phyloP scores from a whole-genome alignment of 1,140 invertebrate genomes.

The Luehdorfia chinensis region DNA sequence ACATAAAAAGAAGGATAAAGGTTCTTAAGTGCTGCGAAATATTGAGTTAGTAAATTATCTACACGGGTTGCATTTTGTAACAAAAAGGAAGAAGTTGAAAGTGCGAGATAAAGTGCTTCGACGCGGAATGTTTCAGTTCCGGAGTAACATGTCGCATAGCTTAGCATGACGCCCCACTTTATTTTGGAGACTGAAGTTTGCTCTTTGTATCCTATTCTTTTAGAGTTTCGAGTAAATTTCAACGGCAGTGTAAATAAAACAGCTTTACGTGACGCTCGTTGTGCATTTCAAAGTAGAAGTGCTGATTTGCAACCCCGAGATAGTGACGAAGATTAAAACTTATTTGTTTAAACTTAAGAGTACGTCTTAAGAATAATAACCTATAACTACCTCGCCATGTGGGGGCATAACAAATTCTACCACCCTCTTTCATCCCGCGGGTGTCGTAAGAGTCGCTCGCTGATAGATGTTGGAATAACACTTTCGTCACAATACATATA shows the following conservation, averaged over 20 bases:
- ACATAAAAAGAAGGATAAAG: slow-evolving; percentile 7
- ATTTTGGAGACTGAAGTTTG: slow-evolving; percentile 16
- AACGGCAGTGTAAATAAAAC: slow-evolving; percentile 16
- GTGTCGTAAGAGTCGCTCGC: too few species aligned
- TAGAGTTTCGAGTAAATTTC: slow-evolving; percentile 15
- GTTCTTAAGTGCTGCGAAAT: slow-evolving; percentile 15
- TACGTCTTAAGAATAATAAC: too few species aligned
- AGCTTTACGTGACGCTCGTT: slow-evolving; percentile 8
- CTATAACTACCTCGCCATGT: too few species aligned
- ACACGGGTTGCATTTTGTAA: slow-evolving; percentile 17
- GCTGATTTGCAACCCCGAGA: slow-evolving; percentile 7
- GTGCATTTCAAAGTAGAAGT: slow-evolving; percentile 10
- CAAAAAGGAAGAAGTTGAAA: slow-evolving; percentile 19
- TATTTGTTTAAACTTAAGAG: too few species aligned
- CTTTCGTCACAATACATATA: too few species aligned
- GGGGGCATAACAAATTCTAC: too few species aligned
- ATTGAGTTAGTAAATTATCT: slow-evolving; percentile 19
- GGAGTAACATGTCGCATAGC: slow-evolving; percentile 18
- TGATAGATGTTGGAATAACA: too few species aligned
- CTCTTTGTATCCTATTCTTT: slow-evolving; percentile 17
- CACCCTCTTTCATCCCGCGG: too few species aligned
- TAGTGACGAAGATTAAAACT: not conserved
- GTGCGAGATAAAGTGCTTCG: slow-evolving; percentile 17
- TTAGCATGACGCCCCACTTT: slow-evolving; percentile 18
- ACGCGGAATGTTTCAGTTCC: slow-evolving; percentile 14